phyloP scores from a whole-genome alignment of 2,113 vertebrate species.

The Bolborhynchus lineola region DNA sequence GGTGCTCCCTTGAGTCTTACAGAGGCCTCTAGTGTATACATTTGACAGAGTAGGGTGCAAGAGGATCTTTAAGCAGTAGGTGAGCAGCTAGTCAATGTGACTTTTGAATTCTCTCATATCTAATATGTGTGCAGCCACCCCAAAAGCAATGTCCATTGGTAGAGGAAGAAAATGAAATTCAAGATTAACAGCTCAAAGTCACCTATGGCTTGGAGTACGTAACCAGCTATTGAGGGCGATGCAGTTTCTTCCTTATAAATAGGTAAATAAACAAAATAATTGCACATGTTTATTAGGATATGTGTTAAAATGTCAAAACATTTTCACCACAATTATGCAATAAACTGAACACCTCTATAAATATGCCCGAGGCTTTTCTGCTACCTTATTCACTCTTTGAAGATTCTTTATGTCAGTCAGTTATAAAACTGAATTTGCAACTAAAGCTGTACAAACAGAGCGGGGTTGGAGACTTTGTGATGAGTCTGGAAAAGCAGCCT shows the following conservation, averaged over 20 bases:
- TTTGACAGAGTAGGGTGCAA: neutral
- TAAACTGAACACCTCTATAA: constrained; percentile 4
- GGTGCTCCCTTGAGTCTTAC: neutral
- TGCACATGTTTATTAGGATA: constrained; percentile 15
- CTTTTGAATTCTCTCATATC: neutral
- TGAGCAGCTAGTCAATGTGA: neutral
- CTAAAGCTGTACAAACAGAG: neutral
- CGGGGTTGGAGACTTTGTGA: neutral
- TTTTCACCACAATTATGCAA: constrained; percentile 54
- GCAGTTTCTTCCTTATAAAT: constrained; percentile 38
- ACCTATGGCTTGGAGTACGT: neutral
- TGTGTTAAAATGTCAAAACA: constrained; percentile 41
- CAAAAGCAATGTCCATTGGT: neutral
- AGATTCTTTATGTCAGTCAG: neutral
- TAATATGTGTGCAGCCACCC: neutral
- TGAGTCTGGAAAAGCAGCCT: neutral
- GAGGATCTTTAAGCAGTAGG: neutral
- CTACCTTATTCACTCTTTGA: constrained; percentile 21
- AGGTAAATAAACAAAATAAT: constrained; percentile 62
- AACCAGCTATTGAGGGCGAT: neutral
- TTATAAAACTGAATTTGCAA: constrained; percentile 18
- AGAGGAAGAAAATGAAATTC: neutral
- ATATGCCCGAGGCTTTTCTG: constrained; percentile 13
- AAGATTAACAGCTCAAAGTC: neutral
- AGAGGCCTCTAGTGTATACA: neutral